Percentiles rank a stretch among this genome's conserved stretches.
These are phyloP conservation scores for Globodera rostochiensis DNA, from an alignment of 1,140 invertebrate genomes.

Conservation along the genomic window DNA sequence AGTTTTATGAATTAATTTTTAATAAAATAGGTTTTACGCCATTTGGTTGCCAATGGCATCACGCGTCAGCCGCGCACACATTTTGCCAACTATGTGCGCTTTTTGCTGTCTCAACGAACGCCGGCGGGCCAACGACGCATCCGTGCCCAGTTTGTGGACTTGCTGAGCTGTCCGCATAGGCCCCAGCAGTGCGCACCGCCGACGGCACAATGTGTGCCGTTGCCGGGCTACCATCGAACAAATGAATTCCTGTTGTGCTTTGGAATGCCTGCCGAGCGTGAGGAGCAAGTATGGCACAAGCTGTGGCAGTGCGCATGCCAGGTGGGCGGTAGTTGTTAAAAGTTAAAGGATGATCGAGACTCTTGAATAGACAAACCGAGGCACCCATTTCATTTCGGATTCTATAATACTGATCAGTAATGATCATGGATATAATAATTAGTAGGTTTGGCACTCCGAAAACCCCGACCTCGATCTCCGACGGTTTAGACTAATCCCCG, in stretches of 20 bases:
- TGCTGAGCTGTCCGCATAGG: constrained; percentile 6
- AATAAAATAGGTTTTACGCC: constrained; percentile 40
- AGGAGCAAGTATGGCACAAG: constrained; percentile 20
- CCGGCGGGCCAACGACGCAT: constrained; percentile 50
- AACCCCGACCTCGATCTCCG: too few relatives aligned
- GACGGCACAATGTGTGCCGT: neutral
- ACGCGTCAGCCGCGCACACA: constrained; percentile 55
- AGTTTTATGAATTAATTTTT: neutral
- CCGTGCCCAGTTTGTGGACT: constrained; percentile 21
- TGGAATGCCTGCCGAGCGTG: constrained; percentile 25
- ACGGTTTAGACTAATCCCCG: too few relatives aligned
- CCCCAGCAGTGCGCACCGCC: constrained; percentile 36
- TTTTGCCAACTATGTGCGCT: constrained; percentile 60
- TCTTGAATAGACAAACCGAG: too few relatives aligned
- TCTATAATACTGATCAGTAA: too few relatives aligned
- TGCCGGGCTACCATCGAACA: constrained; percentile 59
- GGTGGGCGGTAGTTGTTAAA: neutral
- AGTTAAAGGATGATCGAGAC: too few relatives aligned
- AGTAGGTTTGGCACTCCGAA: too few relatives aligned
- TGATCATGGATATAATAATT: too few relatives aligned
- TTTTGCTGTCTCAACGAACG: constrained; percentile 49
- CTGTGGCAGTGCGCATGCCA: constrained; percentile 56
- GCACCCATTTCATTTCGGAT: too few relatives aligned
- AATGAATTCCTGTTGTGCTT: constrained; percentile 56
- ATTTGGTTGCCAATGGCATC: constrained; percentile 62